These are phyloP conservation scores for Cotesia vestalis DNA, from an alignment of 1,140 invertebrate genomes.

Conservation along the genomic window DNA sequence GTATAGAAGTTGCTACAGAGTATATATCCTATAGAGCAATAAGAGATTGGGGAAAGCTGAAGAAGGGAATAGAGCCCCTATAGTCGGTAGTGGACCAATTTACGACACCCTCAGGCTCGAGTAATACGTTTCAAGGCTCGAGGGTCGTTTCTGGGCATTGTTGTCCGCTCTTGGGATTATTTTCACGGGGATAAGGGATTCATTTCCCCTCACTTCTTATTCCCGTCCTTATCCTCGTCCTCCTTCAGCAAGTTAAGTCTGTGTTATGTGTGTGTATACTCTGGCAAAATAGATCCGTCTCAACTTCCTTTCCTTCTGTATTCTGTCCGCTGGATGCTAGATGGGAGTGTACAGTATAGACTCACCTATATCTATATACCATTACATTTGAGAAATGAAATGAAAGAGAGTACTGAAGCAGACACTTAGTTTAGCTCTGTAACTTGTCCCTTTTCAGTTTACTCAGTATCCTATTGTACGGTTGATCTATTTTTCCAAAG, in stretches of 20 bases:
- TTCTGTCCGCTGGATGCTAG: too few species aligned
- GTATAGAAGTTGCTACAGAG: conserved; percentile 38
- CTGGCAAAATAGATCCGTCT: background rate
- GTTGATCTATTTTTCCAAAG: background rate
- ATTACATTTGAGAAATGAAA: background rate
- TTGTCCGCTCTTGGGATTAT: conserved; percentile 56
- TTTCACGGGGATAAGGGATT: conserved; percentile 53
- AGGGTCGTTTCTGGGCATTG: conserved; percentile 59
- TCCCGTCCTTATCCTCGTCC: conserved; percentile 31
- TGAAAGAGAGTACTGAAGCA: background rate
- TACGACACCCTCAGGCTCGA: conserved; percentile 54
- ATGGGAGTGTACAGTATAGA: too few species aligned
- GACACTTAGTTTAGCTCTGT: conserved; percentile 26
- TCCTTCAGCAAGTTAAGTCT: background rate
- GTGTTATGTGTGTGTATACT: too few species aligned
- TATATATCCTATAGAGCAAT: conserved; percentile 15
- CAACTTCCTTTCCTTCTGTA: too few species aligned
- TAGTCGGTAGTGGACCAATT: conserved; percentile 58
- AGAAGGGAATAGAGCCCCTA: conserved; percentile 33
- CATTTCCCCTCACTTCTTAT: conserved; percentile 35
- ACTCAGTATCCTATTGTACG: background rate
- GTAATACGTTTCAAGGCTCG: conserved; percentile 51
- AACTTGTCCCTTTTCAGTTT: background rate
- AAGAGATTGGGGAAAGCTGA: conserved; percentile 29
- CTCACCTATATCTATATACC: background rate